Base-by-base conservation (phyloP, 2,113 vertebrate species). In the Acinonyx jubatus region DNA sequence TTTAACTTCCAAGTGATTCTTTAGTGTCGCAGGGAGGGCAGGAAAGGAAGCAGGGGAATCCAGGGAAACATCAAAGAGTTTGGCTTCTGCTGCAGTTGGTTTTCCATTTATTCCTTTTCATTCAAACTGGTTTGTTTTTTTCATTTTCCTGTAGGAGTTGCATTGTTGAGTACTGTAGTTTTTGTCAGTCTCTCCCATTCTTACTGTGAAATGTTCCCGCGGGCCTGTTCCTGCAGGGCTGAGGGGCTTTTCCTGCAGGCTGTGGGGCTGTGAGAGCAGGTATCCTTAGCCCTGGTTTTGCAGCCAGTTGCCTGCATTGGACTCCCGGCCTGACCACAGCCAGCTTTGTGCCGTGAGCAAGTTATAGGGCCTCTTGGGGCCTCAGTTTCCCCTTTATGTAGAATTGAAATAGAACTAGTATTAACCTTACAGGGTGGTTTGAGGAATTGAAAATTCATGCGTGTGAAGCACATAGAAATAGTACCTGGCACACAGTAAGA, bases 141-240 rank as follows among this genome's bases (percentile, higher is more conserved):
- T 50, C 31, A 12, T 71, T 10, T 23, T 93, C 36, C 15, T 57
- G 0, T 5, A 0, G 18, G 65, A 52, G 36, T 21, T 41, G 45
- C 8, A 0, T 45, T 45, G 15, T n/a, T 45, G 7, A 16, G 41
- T 68, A 13, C 66, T 2, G 0, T 45, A 0, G 29, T 73, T 29
- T n/a, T 15, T 3, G 50, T 63, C 41, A 7, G 27, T 55, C 18
- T 65, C 63, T 61, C 61, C 55, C 2, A 1, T 48, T 91, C 14
- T 19, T 66, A 8, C 11, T 61, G 5, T 23, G 73, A 65, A 48
- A 6, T 18, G 36, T 48, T 33, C 19, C 33, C 48, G 38, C 2
- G 81, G 93, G n/a, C 10, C 48, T 0, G 0, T 14, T 45, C 45
- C 45, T 45, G 45, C 8, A 45, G 45, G 41, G 45, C 8, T 45